Base-by-base conservation (phyloP, 2,888 invertebrate species). In the Rhaphigaster nebulosa region DNA sequence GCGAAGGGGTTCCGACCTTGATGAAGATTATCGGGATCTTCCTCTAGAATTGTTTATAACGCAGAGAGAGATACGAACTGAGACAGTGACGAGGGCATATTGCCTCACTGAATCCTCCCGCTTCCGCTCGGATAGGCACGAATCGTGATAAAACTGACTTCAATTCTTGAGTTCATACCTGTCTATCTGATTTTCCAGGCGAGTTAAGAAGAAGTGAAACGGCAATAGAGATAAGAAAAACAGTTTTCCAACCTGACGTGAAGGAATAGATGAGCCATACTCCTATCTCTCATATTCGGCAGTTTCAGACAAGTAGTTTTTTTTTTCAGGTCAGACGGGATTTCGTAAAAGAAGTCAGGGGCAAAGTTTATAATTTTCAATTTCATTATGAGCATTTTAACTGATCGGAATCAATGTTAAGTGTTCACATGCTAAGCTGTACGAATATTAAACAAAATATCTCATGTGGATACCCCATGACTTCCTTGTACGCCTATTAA, bases 131-230 rank as follows among this genome's bases (percentile, higher is more conserved):
- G 84, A 10, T n/a, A 45, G 84, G n/a, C 84, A 45, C n/a, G 84
- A n/a, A 45, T 41, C n/a, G n/a, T 84, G 84, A 84, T 84, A 84
- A 84, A 84, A 84, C 84, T n/a, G 45, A 84, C 84, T 84, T 84
- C 45, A 41, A 84, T 84, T 45, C 45, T 50, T 50, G 84, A 84
- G 84, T 84, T 84, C 45, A 84, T 84, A n/a, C 84, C 45, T 34
- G 23, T 34, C 76, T 84, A 84, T 84, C 84, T 45, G 84, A 84
- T 84, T 84, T 84, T 84, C 45, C 45, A 50, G 84, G n/a, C 45
- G 84, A 84, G 84, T 50, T 84, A 45, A 84, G 84, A 84, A 84
- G 84, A 84, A 84, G 45, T 84, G n/a, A 84, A 84, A 84, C 41
- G 84, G 84, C 45, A 84, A 45, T 84, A 50, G 38, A 41, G 84